Evolutionary conservation across 2,113 vertebrate genomes (phyloP), one percentile per base, ranked within the genome.

Genomic region (Microcebus griseorufus): DNA sequence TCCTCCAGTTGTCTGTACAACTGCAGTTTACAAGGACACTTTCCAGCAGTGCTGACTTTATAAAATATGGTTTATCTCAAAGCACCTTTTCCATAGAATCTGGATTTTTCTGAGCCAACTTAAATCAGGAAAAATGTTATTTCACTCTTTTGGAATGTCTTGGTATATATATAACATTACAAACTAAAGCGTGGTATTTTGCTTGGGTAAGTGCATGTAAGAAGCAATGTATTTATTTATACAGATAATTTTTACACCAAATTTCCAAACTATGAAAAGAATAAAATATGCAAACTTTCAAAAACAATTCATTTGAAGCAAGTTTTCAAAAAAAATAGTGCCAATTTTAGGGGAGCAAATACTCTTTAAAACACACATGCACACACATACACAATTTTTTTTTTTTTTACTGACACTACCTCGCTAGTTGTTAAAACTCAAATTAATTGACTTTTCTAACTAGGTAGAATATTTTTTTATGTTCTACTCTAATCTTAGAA

Each of bases 391-490:
- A n/a, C 27, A 51, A 8, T 34, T 53, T 78, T 2, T 39, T 75
- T 92, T 94, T 75, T 60, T 55, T 34, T 42, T 37, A 34, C n/a
- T 88, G 34, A 42, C 6, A 78, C 67, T 3, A 2, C 8, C 80
- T 95, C 79, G 58, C 75, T 95, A 64, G 65, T 53, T 89, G 64
- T 83, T 96, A 88, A 90, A 97, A 93, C 93, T 79, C 95, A 78
- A 79, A 80, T 93, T 83, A 65, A 72, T 67, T 39, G 60, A 70
- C 67, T 85, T 60, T 79, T 4, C 45, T 82, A 91, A 93, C 88
- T 45, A 96, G 82, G 92, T 64, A 55, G 94, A 96, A 48, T 85
- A 55, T 2, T 25, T 95, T 94, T 25, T 11, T 62, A 37, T 84
- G 29, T 93, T 93, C 6, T 93, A 78, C 73, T 64, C 13, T 96